Evolutionary conservation across 2,888 invertebrate species (phyloP).

Genomic region (Deilephila elpenor): DNA sequence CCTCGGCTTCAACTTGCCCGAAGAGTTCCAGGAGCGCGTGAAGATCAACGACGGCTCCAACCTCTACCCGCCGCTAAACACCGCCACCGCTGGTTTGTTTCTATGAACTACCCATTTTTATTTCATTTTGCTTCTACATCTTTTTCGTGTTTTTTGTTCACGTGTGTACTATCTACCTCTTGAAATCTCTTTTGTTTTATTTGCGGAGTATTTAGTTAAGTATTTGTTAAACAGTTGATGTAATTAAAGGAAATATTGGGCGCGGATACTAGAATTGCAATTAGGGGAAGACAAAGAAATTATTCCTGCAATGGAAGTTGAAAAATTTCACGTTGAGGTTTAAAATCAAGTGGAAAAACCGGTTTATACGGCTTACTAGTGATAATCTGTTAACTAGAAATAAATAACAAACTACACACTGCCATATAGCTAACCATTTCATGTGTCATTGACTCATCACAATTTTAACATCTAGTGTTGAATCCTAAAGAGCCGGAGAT

Average conservation of each 20-base stretch:
- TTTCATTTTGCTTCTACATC: conserved; percentile 12
- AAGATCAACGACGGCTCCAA: conserved; percentile 53
- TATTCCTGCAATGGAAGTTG: too few relatives aligned
- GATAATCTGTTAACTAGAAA: too few relatives aligned
- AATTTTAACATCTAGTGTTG: conserved; percentile 64
- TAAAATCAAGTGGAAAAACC: too few relatives aligned
- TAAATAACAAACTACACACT: background rate
- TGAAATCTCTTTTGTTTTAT: too few relatives aligned
- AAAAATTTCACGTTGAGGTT: too few relatives aligned
- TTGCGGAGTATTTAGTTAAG: too few relatives aligned
- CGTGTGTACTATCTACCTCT: background rate
- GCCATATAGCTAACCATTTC: conserved; percentile 11
- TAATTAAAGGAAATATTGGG: too few relatives aligned
- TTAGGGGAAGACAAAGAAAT: too few relatives aligned
- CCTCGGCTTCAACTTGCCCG: conserved; percentile 66
- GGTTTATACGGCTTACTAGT: too few relatives aligned
- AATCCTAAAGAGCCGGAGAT: conserved; percentile 65
- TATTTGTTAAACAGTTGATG: too few relatives aligned
- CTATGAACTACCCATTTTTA: conserved; percentile 25
- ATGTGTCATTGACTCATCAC: conserved; percentile 34
- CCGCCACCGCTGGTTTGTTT: conserved; percentile 69
- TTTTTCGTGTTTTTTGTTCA: background rate
- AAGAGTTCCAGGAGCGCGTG: conserved; percentile 65
- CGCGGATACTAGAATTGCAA: too few relatives aligned
- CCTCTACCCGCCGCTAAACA: conserved; percentile 70